phyloP scores from a whole-genome alignment of 2,888 invertebrate genomes.

The Vandiemenella viatica region DNA sequence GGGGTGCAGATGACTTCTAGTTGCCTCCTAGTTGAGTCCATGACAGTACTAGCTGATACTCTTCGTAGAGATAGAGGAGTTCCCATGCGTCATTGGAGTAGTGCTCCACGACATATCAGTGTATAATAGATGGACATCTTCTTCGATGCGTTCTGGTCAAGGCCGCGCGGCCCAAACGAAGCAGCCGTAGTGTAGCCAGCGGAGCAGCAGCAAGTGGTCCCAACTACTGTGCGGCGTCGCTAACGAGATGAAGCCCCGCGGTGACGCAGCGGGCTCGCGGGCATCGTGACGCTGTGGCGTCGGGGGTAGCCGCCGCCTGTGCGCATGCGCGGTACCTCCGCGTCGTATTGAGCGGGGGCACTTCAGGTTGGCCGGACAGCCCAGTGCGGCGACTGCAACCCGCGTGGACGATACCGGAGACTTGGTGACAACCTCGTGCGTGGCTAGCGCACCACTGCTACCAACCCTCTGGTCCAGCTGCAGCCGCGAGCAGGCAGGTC shows the following conservation, averaged over 20 bases:
- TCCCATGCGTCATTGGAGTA: no score
- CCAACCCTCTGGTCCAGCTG: background rate
- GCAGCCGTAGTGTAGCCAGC: background rate
- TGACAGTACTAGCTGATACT: no score
- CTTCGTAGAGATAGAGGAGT: no score
- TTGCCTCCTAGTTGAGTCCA: no score
- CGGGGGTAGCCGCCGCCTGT: background rate
- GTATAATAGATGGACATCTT: no score
- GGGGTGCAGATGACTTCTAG: no score
- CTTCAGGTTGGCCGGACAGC: background rate
- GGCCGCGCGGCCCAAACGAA: no score
- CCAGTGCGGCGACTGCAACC: no score
- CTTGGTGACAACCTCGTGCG: background rate
- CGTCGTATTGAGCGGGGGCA: background rate
- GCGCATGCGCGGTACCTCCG: background rate
- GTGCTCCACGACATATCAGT: no score
- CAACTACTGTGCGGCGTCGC: no score
- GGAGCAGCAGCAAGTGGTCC: background rate
- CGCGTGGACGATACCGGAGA: background rate
- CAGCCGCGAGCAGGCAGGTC: background rate
- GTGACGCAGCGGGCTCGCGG: background rate
- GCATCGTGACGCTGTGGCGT: background rate
- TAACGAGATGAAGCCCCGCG: no score
- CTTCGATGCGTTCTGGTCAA: no score
- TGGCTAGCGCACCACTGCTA: background rate